A percentile compares a stretch with the other conserved stretches of the same genome.
These are phyloP conservation scores for Sceliomorpha sp. DNA, from an alignment of 2,888 invertebrate genomes.

Conservation along the genomic window DNA sequence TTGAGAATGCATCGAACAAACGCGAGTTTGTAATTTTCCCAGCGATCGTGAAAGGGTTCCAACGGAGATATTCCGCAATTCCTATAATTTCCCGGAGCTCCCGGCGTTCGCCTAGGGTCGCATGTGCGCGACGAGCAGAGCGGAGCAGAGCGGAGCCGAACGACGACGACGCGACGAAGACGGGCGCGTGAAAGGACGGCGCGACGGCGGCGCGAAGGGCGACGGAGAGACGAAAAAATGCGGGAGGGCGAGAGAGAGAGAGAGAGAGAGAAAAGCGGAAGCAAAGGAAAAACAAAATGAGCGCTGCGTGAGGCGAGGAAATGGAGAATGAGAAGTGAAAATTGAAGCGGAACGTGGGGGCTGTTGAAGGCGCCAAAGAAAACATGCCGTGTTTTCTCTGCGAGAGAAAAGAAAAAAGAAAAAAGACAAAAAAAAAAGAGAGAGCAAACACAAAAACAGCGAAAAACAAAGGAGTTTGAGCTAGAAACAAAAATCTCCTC, in stretches of 20 bases:
- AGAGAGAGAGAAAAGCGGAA: no score
- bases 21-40: slow-evolving; percentile 14
- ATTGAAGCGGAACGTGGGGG: slow-evolving; percentile 26
- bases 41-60: background rate
- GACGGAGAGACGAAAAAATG: slow-evolving; percentile 31
- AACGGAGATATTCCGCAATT: slow-evolving; percentile 2
- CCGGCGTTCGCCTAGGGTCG: slow-evolving; percentile 19
- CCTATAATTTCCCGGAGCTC: slow-evolving; percentile 54
- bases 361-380: slow-evolving; percentile 39
- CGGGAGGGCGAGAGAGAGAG: no score
- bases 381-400: slow-evolving; percentile 39
- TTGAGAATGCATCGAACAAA: background rate
- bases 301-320: slow-evolving; percentile 39
- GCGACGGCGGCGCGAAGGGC: slow-evolving; percentile 15
- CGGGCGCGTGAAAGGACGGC: slow-evolving; percentile 19
- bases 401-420: slow-evolving; percentile 47
- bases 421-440: slow-evolving; percentile 60
- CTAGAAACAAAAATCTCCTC: slow-evolving; percentile 63
- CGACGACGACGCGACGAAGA: slow-evolving; percentile 38
- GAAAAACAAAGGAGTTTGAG: slow-evolving; percentile 65
- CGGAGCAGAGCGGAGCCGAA: no score
- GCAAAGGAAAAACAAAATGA: slow-evolving; percentile 24
- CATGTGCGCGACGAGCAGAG: slow-evolving; percentile 21
- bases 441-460: slow-evolving; percentile 5
- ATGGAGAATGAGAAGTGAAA: slow-evolving; percentile 37